Conservation (phyloP, 2,797 vertebrate genomes). For the Dendrocincla tyrannina region DNA sequence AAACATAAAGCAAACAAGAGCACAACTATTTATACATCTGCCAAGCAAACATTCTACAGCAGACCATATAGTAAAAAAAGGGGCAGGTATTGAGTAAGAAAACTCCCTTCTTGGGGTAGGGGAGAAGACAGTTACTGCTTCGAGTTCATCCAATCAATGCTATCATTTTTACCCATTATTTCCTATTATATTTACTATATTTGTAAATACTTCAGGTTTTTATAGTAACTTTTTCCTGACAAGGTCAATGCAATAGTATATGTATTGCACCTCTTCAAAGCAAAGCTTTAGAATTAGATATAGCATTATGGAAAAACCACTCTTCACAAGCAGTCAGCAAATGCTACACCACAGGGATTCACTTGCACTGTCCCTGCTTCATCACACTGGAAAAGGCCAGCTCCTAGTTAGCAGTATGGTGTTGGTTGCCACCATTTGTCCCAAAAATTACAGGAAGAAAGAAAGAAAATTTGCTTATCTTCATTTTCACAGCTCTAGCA, state of each 20-base stretch:
- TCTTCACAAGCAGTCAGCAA: neutral
- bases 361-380: neutral
- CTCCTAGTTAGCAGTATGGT: neutral
- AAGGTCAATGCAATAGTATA: neutral
- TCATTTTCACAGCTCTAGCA: neutral
- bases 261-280: neutral
- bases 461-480: neutral
- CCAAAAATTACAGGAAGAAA: neutral
- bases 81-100: neutral
- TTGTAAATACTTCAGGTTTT: neutral
- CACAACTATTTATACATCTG: constrained; percentile 7
- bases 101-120: neutral
- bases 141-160: neutral
- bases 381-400: neutral
- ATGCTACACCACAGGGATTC: neutral
- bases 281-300: neutral
- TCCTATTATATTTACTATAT: neutral
- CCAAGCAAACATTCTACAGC: neutral
- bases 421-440: neutral
- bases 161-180: neutral
- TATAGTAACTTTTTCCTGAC: neutral
- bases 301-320: neutral
- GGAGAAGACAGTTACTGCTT: neutral
- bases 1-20: neutral
- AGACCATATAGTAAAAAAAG: neutral